Evolutionary conservation across 2,888 invertebrate species (phyloP), one percentile per base, ranked within the genome.

Genomic region (Melieria picta): DNA sequence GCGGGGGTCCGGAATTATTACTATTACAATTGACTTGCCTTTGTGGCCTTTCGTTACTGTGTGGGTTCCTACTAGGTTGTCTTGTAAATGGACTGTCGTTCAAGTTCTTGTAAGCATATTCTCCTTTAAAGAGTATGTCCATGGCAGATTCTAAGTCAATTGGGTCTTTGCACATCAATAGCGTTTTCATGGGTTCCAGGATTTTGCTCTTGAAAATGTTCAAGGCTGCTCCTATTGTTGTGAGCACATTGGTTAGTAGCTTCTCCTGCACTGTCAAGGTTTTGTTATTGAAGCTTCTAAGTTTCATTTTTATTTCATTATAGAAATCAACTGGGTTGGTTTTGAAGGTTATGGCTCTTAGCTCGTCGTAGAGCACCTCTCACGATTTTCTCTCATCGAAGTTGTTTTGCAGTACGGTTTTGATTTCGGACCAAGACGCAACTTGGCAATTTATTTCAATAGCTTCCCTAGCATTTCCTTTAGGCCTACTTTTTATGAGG

Each of bases 191-290:
- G 16, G 16, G 16, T 16, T 16, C 16, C 16, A 1, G 76, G 4
- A 77, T 72, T 73, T 76, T 76, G 30, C 62, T 69, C 71, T 72
- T 74, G 43, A 77, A 76, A 43, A 75, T 73, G 56, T 74, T 72
- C 4, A 77, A 58, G 3, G 78, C 78, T 7, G 75, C 65, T 16
- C 66, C 57, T 30, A 48, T 55, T 16, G 16, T 16, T 16, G 16
- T 1, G 16, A 16, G 16, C 16, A 16, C 16, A 16, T 16, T 16
- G 16, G 13, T 65, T 72, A 11, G 71, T 60, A 46, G 69, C 70
- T 16, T 11, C 63, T 30, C 60, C 70, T 56, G 57, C 11, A 46
- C 74, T 16, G 16, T 16, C 16, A 16, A 16, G 1, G 16, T 16
- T 16, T 16, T 16, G n/a, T n/a, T n/a, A n/a, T n/a, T n/a, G n/a